A percentile compares a stretch with the other conserved stretches of the same genome.
Evolutionary conservation across 1,140 invertebrate genomes (phyloP).

Genomic region (Anoplolepis gracilipes): DNA sequence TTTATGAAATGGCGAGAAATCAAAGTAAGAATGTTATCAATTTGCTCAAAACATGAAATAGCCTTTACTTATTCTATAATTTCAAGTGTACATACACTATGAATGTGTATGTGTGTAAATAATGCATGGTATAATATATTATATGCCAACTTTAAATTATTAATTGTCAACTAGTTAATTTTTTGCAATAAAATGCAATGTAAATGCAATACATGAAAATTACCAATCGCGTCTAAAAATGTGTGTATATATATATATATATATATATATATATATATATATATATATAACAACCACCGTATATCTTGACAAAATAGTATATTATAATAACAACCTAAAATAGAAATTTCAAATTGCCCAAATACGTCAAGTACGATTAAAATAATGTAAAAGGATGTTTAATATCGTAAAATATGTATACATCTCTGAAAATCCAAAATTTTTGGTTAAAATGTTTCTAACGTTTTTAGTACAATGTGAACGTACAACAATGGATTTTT

Average conservation of each 20-base stretch:
- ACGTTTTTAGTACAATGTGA: conserved; percentile 22
- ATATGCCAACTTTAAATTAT: background rate
- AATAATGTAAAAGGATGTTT: conserved; percentile 1
- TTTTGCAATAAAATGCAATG: background rate
- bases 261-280: too few relatives aligned
- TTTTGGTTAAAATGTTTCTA: conserved; percentile 23
- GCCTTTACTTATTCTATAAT: background rate
- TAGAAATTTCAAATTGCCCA: background rate
- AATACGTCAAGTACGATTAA: background rate
- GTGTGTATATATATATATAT: too few relatives aligned
- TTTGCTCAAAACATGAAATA: background rate
- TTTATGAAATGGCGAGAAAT: background rate
- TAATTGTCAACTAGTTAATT: background rate
- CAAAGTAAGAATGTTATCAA: background rate
- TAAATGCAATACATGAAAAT: background rate
- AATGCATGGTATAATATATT: too few relatives aligned
- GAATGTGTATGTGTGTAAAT: too few relatives aligned
- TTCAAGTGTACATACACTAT: background rate
- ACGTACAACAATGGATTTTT: conserved; percentile 3
- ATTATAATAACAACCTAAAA: background rate
- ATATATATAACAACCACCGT: too few relatives aligned
- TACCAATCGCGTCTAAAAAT: background rate
- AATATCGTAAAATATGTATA: conserved; percentile 1
- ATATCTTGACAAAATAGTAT: background rate
- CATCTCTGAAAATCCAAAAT: conserved; percentile 7